Evolutionary conservation across 1,140 invertebrate species (phyloP), one percentile per base, ranked within the genome.

Genomic region (Drosophila miranda): DNA sequence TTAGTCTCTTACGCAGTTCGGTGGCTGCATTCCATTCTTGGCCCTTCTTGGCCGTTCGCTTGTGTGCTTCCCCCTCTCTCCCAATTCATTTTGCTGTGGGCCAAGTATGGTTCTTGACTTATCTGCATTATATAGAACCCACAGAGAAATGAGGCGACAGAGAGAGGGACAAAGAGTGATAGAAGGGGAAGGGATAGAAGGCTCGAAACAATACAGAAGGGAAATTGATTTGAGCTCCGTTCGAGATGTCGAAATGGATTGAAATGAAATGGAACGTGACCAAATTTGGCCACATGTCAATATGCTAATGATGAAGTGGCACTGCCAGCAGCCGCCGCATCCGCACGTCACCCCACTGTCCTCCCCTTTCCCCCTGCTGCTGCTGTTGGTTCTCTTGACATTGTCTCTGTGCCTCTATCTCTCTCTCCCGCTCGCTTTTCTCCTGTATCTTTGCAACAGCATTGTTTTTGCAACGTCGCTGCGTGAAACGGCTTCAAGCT

Each of bases 241-340:
- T 68, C 49, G 67, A 58, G 75, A 55, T 80, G 77, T 69, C 60
- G 55, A 69, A 81, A 74, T 81, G 73, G 75, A 77, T 86, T 68
- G 82, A 87, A 82, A 87, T 87, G 78, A 87, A 87, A 78, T 87
- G 82, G 75, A 87, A 87, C 82, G 82, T 87, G 82, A 87, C 83
- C 82, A 71, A 87, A 78, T 87, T 82, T 75, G 78, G 82, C 82
- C 82, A 87, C 82, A 87, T 87, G 78, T 87, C 82, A 86, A 86
- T 87, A 86, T 87, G 82, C 82, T 87, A 86, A 86, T 86, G 82
- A 86, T 81, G 53, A 56, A 68, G 63, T 73, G 67, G 34, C 46
- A 44, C 59, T 56, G 52, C 46, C 64, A 60, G 44, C 57, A 38
- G 11, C 11, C 34, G 34, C 34, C 34, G 3, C 34, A 38, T 13